A percentile compares a stretch with the other conserved stretches of the same genome.
phyloP scores from a whole-genome alignment of 2,797 vertebrate genomes.

The Coregonus sp. region DNA sequence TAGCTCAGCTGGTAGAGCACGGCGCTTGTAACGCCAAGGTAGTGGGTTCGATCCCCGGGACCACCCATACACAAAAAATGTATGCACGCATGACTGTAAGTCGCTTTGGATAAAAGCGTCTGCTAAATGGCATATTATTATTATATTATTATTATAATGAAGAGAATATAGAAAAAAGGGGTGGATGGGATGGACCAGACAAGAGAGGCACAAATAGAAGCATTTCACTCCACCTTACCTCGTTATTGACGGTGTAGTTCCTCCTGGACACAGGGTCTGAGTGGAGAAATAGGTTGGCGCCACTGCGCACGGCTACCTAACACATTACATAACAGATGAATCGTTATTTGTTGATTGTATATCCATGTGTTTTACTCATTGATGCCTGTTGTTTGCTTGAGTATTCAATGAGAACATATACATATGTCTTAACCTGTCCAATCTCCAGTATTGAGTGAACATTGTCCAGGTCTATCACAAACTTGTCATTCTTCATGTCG shows the following conservation, averaged over 20 bases:
- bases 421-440: slow-evolving; percentile 81
- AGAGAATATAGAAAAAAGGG: not conserved
- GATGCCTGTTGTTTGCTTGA: not conserved
- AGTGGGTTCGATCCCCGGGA: no score
- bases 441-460: slow-evolving; percentile 88
- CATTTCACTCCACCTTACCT: slow-evolving; percentile 69
- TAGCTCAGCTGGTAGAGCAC: no score
- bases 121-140: no score
- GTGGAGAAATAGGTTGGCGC: slow-evolving; percentile 83
- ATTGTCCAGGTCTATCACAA: slow-evolving; percentile 83
- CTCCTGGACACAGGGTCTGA: slow-evolving; percentile 86
- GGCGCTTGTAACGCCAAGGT: no score
- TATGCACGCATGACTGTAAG: no score
- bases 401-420: not conserved
- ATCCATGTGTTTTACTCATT: not conserved
- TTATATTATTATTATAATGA: not conserved
- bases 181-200: not conserved
- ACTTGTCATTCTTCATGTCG: slow-evolving; percentile 86
- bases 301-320: slow-evolving; percentile 48
- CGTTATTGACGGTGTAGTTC: slow-evolving; percentile 67
- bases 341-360: not conserved
- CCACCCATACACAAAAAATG: no score
- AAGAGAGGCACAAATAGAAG: no score
- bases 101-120: no score
- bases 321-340: slow-evolving; percentile 41